phyloP scores from a whole-genome alignment of 2,888 invertebrate genomes.

The Drosophila tanythrix region DNA sequence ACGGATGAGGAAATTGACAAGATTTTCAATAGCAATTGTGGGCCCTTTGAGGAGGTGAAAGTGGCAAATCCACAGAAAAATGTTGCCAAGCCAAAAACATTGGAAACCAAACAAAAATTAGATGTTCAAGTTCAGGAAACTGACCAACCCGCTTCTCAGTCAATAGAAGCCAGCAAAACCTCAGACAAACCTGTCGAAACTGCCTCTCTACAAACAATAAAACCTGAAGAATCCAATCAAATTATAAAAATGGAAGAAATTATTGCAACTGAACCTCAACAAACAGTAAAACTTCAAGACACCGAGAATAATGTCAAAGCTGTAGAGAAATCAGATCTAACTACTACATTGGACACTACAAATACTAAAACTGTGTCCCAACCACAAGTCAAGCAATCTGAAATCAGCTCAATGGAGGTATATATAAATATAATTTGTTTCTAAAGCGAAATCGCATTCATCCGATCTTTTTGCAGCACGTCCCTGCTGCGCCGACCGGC shows the following conservation, averaged over 20 bases:
- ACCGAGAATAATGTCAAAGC: background rate
- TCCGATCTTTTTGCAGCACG: conserved; percentile 48
- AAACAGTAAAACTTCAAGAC: background rate
- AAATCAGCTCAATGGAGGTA: conserved; percentile 36
- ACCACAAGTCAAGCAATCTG: conserved; percentile 2
- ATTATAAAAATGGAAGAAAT: conserved; percentile 5
- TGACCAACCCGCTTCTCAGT: conserved; percentile 11
- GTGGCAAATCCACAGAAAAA: conserved; percentile 26
- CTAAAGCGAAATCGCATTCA: background rate
- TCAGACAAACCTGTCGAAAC: conserved; percentile 18
- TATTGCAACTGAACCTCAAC: background rate
- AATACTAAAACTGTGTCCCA: background rate
- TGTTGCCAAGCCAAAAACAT: conserved; percentile 1
- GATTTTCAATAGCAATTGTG: conserved; percentile 83
- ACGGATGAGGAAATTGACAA: conserved; percentile 84
- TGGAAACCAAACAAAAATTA: conserved; percentile 8
- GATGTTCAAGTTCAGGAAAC: conserved; percentile 14
- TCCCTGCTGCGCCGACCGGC: conserved; percentile 78
- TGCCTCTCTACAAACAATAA: background rate
- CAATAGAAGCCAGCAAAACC: conserved; percentile 1
- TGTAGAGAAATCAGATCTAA: conserved; percentile 2
- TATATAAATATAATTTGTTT: background rate
- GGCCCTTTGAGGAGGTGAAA: conserved; percentile 80
- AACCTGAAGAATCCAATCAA: background rate
- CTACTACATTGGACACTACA: background rate